A percentile compares a stretch with the other conserved stretches of the same genome.
These are phyloP conservation scores for Columba janthina DNA, from an alignment of 2,113 vertebrate genomes.

Conservation along the genomic window DNA sequence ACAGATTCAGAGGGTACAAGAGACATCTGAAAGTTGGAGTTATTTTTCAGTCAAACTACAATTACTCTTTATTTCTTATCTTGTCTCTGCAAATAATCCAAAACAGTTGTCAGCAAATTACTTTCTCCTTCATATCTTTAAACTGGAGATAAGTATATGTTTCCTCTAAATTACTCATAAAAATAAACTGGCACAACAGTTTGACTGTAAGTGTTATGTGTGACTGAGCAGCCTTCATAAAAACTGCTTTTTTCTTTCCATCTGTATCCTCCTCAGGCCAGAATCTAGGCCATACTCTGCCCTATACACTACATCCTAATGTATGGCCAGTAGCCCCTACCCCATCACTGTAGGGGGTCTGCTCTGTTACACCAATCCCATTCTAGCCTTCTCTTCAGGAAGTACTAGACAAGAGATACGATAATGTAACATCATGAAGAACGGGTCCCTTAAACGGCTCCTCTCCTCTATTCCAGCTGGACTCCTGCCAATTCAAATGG, in stretches of 20 bases:
- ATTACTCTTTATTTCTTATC: not conserved
- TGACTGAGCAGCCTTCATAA: not conserved
- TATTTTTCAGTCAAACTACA: conserved; percentile 10
- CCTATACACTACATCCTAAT: not conserved
- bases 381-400: not conserved
- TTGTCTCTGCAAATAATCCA: not conserved
- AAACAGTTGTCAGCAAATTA: conserved; percentile 16
- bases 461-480: conserved; percentile 37
- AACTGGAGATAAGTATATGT: not conserved
- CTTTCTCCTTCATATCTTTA: conserved; percentile 20
- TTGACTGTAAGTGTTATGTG: not conserved
- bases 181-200: conserved; percentile 8
- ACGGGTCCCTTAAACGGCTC: conserved; percentile 18
- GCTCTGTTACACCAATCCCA: not conserved
- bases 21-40: conserved; percentile 9
- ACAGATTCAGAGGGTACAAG: not conserved
- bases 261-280: not conserved
- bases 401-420: not conserved
- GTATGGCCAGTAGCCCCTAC: not conserved
- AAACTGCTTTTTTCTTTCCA: not conserved
- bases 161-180: conserved; percentile 27
- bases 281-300: not conserved
- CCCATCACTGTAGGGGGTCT: not conserved
- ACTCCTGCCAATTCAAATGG: conserved; percentile 33
- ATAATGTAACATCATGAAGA: not conserved